Conservation (phyloP, 2,888 invertebrate genomes). For the Blastobasis lacticolella region DNA sequence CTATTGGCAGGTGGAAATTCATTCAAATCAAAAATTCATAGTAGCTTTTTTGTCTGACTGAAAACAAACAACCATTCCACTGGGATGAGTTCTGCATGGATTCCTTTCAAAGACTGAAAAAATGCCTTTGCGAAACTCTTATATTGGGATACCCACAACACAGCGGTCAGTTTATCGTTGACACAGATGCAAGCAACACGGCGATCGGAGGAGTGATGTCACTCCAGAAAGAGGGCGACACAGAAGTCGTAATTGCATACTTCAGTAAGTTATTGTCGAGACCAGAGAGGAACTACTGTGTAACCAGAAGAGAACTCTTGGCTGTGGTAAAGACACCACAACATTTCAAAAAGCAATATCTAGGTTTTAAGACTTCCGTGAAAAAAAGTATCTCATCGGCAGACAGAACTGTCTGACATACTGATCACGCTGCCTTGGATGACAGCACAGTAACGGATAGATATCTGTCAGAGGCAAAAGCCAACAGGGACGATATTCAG, state of each 20-base stretch:
- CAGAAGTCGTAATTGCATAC: no score
- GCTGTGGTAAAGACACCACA: constrained; percentile 3
- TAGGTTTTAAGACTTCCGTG: no score
- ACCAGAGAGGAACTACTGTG: constrained; percentile 5
- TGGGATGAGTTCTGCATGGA: not conserved
- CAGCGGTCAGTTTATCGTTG: constrained; percentile 1
- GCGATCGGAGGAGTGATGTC: not conserved
- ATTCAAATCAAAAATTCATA: no score
- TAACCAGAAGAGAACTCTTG: constrained; percentile 3
- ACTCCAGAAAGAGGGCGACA: no score
- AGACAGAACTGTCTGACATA: no score
- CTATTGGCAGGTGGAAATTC: no score
- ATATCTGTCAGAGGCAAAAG: no score
- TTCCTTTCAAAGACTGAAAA: not conserved
- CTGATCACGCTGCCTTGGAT: no score
- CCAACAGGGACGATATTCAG: no score
- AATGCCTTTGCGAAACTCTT: not conserved
- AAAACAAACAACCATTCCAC: not conserved
- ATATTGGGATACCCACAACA: not conserved
- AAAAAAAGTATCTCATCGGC: no score
- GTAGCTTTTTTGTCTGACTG: no score
- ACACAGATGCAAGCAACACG: constrained; percentile 6
- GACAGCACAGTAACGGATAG: no score
- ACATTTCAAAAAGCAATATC: constrained; percentile 4
- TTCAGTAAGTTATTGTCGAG: not conserved